These are phyloP conservation scores for Oryzias dopingdopingensis DNA, from an alignment of 2,797 vertebrate species.

Conservation along the genomic window DNA sequence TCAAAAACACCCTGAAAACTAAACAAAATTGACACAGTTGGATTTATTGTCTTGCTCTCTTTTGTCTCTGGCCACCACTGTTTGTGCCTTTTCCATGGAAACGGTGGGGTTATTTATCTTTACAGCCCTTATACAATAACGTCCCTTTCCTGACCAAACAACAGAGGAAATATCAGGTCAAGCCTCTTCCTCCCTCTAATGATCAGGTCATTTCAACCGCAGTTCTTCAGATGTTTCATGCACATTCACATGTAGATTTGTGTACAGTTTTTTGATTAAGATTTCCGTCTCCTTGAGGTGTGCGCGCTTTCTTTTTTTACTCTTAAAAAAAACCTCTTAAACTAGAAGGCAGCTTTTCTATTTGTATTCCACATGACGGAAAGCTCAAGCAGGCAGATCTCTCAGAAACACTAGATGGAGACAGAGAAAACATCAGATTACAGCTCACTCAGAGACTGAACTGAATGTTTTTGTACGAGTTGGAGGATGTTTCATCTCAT, in stretches of 20 bases:
- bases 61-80: slow-evolving; percentile 73
- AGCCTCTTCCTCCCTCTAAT: slow-evolving; percentile 75
- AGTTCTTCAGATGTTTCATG: slow-evolving; percentile 61
- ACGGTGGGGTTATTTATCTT: slow-evolving; percentile 83
- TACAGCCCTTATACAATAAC: slow-evolving; percentile 78
- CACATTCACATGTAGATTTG: slow-evolving; percentile 42
- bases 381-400: slow-evolving; percentile 25
- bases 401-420: slow-evolving; percentile 74
- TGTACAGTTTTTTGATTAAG: slow-evolving; percentile 43
- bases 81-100: slow-evolving; percentile 86
- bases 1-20: slow-evolving; percentile 81
- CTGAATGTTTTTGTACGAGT: too few species aligned
- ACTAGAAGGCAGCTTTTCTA: slow-evolving; percentile 51
- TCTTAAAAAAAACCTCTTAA: slow-evolving; percentile 36
- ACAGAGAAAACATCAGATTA: slow-evolving; percentile 63
- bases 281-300: slow-evolving; percentile 38
- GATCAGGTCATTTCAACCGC: slow-evolving; percentile 74
- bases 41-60: slow-evolving; percentile 83
- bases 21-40: slow-evolving; percentile 86
- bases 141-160: slow-evolving; percentile 86
- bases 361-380: slow-evolving; percentile 36
- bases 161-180: slow-evolving; percentile 85
- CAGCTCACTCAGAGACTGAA: too few species aligned
- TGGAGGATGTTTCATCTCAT: too few species aligned
- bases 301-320: slow-evolving; percentile 18